phyloP scores from a whole-genome alignment of 64 coral and sea anemone genomes.

The Montipora sp. region DNA sequence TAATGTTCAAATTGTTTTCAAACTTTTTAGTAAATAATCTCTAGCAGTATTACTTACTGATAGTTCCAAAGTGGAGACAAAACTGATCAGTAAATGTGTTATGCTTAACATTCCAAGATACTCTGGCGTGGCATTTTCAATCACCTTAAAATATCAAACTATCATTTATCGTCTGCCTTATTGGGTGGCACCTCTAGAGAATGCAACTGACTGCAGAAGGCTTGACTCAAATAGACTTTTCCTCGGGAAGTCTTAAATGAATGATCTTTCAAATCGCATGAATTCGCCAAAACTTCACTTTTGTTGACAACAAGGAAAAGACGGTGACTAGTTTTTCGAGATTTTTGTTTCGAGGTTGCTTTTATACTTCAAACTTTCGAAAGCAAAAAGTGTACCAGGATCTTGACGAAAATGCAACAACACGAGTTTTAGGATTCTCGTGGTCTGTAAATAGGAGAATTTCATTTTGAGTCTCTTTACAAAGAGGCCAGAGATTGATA shows the following conservation, averaged over 20 bases:
- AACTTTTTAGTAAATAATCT: too few relatives aligned
- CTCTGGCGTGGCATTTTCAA: too few relatives aligned
- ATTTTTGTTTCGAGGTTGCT: constrained; percentile 19
- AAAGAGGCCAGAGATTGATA: background rate
- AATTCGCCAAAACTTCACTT: background rate
- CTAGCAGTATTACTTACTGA: background rate
- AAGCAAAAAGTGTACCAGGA: background rate
- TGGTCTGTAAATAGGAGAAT: too few relatives aligned
- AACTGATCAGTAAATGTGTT: background rate
- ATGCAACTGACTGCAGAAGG: background rate
- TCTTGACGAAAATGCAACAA: background rate
- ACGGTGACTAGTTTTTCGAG: background rate
- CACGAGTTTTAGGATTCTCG: background rate
- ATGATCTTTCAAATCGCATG: background rate
- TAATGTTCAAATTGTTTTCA: background rate
- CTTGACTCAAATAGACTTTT: background rate
- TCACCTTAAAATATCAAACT: background rate
- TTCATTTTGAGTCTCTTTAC: too few relatives aligned
- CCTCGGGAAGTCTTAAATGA: background rate
- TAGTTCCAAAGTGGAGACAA: background rate
- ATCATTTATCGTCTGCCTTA: background rate
- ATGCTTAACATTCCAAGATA: background rate
- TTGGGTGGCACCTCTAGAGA: background rate
- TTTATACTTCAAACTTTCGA: background rate
- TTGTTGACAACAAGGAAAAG: background rate